Conservation (phyloP, 2,888 invertebrate species). For the Andrena hattorfiana region DNA sequence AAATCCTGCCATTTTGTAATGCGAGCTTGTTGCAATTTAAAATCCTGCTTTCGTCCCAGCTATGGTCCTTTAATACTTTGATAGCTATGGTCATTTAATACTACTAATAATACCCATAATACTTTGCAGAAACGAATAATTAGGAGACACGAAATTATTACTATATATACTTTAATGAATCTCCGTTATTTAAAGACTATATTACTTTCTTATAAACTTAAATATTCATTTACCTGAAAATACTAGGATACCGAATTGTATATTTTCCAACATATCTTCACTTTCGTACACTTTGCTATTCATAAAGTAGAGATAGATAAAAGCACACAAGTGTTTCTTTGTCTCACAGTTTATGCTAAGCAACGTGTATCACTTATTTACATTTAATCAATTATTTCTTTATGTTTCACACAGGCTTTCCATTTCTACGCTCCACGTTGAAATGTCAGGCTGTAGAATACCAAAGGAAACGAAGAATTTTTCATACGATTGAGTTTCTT, state of each 20-base stretch:
- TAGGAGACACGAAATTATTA: neutral
- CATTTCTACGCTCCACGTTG: too few species aligned
- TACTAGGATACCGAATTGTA: neutral
- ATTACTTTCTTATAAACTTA: neutral
- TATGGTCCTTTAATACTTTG: too few species aligned
- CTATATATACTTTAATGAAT: neutral
- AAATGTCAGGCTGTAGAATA: too few species aligned
- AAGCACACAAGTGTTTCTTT: neutral
- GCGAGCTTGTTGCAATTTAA: neutral
- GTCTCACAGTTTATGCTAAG: neutral
- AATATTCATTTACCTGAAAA: neutral
- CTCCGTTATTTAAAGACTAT: neutral
- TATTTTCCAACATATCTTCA: neutral
- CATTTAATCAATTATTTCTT: neutral
- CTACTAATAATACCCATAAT: too few species aligned
- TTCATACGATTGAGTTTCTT: neutral
- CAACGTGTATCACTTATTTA: neutral
- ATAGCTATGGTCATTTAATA: too few species aligned
- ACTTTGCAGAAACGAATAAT: neutral
- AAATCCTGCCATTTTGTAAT: constrained; percentile 30
- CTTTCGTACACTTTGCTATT: neutral
- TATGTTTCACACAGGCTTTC: neutral
- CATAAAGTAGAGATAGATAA: neutral
- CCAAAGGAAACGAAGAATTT: neutral
- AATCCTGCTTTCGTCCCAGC: too few species aligned